Conservation (phyloP, 2,888 invertebrate species). For the Capitulum mitella region DNA sequence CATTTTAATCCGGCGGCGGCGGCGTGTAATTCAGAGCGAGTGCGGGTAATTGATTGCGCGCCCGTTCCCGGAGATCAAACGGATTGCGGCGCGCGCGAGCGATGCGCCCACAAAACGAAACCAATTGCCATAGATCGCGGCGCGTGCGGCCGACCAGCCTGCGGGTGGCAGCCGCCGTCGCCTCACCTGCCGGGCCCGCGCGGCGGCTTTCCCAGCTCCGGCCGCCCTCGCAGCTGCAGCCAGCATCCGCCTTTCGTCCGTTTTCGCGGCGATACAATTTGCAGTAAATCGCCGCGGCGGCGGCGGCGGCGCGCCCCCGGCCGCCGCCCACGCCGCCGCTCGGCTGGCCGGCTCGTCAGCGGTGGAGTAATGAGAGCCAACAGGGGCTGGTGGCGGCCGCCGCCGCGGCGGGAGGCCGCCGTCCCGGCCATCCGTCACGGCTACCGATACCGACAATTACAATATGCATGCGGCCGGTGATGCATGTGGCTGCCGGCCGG, state of each 20-base stretch:
- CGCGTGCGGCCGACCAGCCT: not conserved
- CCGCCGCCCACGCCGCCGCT: not conserved
- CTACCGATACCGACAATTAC: constrained; percentile 8
- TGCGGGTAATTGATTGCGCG: not conserved
- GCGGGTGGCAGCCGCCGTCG: not conserved
- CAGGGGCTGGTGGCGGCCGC: not conserved
- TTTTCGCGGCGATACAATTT: constrained; percentile 12
- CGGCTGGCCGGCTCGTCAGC: no score
- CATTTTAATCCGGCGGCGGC: not conserved
- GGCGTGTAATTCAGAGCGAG: not conserved
- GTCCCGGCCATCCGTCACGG: not conserved
- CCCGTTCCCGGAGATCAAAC: not conserved
- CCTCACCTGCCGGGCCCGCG: not conserved
- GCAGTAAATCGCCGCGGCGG: constrained; percentile 2
- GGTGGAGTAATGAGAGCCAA: not conserved
- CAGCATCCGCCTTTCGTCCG: not conserved
- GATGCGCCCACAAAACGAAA: not conserved
- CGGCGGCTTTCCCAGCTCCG: not conserved
- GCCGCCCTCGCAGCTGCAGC: not conserved
- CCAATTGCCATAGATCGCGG: not conserved
- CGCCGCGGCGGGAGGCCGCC: not conserved
- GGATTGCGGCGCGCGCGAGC: not conserved
- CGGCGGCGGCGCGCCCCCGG: not conserved
- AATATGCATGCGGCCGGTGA: constrained; percentile 4
- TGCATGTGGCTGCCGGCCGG: not conserved